Evolutionary conservation across 2,797 vertebrate genomes (phyloP), one percentile per base, ranked within the genome.

Genomic region (Furcifer pardalis): DNA sequence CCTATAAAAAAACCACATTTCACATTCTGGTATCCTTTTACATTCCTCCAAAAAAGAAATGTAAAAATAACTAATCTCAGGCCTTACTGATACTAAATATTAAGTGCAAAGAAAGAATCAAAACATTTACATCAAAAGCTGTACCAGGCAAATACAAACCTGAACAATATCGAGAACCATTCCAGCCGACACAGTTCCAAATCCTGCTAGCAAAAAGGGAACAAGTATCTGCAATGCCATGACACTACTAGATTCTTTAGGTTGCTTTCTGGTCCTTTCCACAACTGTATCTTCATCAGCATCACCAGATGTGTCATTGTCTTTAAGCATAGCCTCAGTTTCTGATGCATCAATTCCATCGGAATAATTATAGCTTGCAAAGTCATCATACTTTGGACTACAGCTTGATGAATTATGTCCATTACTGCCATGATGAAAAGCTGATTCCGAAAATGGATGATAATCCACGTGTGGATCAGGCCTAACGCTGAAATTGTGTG

Each of bases 111-210:
- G 27, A 69, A 82, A 77, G 17, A 69, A 56, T 21, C 19, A 56
- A 21, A 56, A 69, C 68, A 3, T 76, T 6, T 35, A 75, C 27
- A 44, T 82, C 69, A 84, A 78, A 3, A 0, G 17, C 0, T 77
- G 86, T 82, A 5, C 66, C 83, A 88, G 84, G 56, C 30, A 90
- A 90, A 90, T 88, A 94, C 96, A 94, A 91, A 99, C 98, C 97
- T 99, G 98, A 27, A 99, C 98, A 83, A 99, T 94, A 87, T 99
- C 98, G 91, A 99, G 96, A 92, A 99, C 98, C 97, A 99, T 98
- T 83, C 98, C 98, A 19, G 98, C 98, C 0, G 98, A 99, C 60
- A 99, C 98, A 0, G 98, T 99, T 87, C 98, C 98, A 88, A 99
- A 99, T 2, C 98, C 98, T 3, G 98, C 98, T 0, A 99, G 95